Base-by-base conservation (phyloP, 2,888 invertebrate species). In the Ptilodon capucinus region DNA sequence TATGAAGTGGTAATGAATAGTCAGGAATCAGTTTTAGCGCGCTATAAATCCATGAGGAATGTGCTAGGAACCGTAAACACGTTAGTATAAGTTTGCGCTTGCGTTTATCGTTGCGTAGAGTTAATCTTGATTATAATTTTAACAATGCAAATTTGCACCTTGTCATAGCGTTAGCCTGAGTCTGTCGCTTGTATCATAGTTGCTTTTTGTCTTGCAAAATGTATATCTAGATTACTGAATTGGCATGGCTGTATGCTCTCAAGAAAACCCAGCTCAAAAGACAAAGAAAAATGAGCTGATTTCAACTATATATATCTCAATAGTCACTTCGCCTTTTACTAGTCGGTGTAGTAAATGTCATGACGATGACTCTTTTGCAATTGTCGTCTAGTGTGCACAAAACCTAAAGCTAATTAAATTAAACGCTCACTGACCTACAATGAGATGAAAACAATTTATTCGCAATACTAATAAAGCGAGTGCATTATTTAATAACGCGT, bases 371-470 rank as follows among this genome's bases (percentile, higher is more conserved):
- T 23, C 5, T 25, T 1, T 0, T 7, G 50, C 47, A 48, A 53
- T 60, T 46, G 40, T 64, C 64, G 64, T 19, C 41, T 6, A n/a
- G 14, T 56, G 18, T 40, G 35, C n/a, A 35, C 16, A 4, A n/a
- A 44, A 17, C 58, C 58, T 64, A 52, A 52, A 56, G 43, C 59
- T 69, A 72, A 72, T 72, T 71, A 70, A 66, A 71, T 71, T 63
- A 68, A 72, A 60, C 59, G 62, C 63, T 51, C 41, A 48, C 60
- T 72, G 71, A 72, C 71, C 72, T 68, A 69, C 71, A 72, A 70
- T 61, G 68, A 61, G 61, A 57, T 57, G 72, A 54, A 60, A 62
- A 70, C 72, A 70, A 72, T 72, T 72, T 72, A 72, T 71, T 64
- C 55, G 65, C 64, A 66, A 70, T 71, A 68, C 62, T 61, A 68